Conservation (phyloP, 2,888 invertebrate genomes). For the Pherbina coryleti region DNA sequence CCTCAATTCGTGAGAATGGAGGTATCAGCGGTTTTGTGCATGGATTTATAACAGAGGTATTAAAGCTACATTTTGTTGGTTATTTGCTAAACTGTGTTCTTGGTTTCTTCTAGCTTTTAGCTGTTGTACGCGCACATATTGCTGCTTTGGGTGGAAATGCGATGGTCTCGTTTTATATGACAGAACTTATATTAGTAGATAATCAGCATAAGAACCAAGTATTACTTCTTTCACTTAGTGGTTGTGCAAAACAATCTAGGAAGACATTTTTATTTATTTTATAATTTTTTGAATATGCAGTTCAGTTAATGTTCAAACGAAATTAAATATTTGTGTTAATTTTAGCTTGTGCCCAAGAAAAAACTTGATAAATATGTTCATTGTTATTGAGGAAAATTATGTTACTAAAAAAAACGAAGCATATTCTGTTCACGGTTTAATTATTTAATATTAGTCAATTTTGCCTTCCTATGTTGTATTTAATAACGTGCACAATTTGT, state of each 20-base stretch:
- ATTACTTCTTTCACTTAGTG: conserved; percentile 46
- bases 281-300: not conserved
- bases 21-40: conserved; percentile 96
- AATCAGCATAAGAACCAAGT: conserved; percentile 98
- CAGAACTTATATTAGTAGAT: conserved; percentile 89
- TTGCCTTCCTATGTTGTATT: not conserved
- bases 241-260: not conserved
- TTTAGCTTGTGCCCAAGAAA: no score
- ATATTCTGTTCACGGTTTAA: not conserved
- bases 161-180: conserved; percentile 93
- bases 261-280: not conserved
- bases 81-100: not conserved
- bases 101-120: conserved; percentile 76
- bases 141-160: conserved; percentile 95
- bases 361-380: no score
- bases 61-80: not conserved
- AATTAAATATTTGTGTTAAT: no score
- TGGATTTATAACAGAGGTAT: conserved; percentile 89
- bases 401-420: no score
- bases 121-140: conserved; percentile 93
- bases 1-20: conserved; percentile 89
- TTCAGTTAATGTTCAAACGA: no score
- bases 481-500: not conserved
- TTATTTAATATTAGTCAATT: no score
- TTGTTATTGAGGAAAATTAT: no score